Percentiles rank a stretch among this genome's conserved stretches.
phyloP scores from a whole-genome alignment of 1,140 invertebrate species.

The Archivesica marissinica region DNA sequence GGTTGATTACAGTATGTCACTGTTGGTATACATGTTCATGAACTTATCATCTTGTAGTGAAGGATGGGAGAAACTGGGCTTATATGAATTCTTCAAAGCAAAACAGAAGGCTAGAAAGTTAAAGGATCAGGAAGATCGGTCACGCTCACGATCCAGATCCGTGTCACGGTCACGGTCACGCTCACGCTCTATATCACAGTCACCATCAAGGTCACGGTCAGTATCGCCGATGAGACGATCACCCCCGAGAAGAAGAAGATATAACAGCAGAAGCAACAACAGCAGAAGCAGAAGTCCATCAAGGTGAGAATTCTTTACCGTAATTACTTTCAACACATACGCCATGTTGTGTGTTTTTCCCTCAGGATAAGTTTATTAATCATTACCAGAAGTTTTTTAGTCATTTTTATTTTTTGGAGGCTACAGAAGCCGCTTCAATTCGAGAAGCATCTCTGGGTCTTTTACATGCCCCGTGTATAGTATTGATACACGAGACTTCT shows the following conservation, averaged over 20 bases:
- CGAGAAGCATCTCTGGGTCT: no score
- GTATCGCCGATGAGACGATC: constrained; percentile 53
- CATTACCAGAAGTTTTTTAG: no score
- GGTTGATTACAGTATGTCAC: no score
- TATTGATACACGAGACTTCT: no score
- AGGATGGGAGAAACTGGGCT: constrained; percentile 98
- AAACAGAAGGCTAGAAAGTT: constrained; percentile 95
- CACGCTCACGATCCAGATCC: constrained; percentile 58
- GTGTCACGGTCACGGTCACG: constrained; percentile 69
- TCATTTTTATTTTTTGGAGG: no score
- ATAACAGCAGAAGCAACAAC: constrained; percentile 66
- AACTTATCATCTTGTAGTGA: no score
- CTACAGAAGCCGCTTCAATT: no score
- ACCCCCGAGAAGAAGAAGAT: constrained; percentile 60
- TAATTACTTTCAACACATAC: no score
- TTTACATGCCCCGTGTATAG: no score
- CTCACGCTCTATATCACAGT: constrained; percentile 71
- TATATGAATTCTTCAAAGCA: constrained; percentile 99
- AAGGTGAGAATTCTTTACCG: constrained; percentile 65
- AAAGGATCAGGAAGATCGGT: constrained; percentile 89
- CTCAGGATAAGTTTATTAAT: no score
- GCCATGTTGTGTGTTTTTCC: no score
- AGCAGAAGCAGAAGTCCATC: constrained; percentile 68
- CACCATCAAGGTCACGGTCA: constrained; percentile 62
- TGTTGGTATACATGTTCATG: no score